Percentiles rank a stretch among this genome's conserved stretches.
These are phyloP conservation scores for Phyllotreta cruciferae DNA, from an alignment of 2,888 invertebrate species.

Conservation along the genomic window DNA sequence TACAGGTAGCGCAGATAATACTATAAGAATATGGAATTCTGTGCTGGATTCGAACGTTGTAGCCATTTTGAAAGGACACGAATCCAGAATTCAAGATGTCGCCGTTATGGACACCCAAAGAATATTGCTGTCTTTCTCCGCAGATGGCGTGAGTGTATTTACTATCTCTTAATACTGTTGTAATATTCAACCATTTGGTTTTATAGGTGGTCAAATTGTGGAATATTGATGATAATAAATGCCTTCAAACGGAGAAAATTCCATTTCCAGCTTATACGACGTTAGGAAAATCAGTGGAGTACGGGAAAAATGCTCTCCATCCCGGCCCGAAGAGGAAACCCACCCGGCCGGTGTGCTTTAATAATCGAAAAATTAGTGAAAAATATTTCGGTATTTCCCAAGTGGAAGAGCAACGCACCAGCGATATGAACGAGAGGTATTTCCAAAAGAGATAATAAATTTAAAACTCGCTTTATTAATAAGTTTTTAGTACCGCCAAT, in stretches of 20 bases:
- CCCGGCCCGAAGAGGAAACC: conserved; percentile 61
- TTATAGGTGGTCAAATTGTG: conserved; percentile 66
- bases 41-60: conserved; percentile 58
- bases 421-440: conserved; percentile 16
- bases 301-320: conserved; percentile 65
- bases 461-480: background rate
- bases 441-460: background rate
- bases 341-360: too few species aligned
- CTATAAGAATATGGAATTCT: conserved; percentile 67
- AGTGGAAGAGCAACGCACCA: conserved; percentile 33
- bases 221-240: conserved; percentile 66
- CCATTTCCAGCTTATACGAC: conserved; percentile 66
- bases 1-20: conserved; percentile 66
- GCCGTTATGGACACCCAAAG: conserved; percentile 62
- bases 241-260: conserved; percentile 65
- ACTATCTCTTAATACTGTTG: background rate
- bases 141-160: conserved; percentile 63
- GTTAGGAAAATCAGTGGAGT: conserved; percentile 66
- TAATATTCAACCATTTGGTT: background rate
- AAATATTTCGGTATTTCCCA: conserved; percentile 40
- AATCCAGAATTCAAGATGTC: conserved; percentile 63
- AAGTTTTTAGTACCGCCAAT: conserved; percentile 32
- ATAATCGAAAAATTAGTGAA: background rate
- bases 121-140: conserved; percentile 64
- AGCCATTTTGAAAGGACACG: conserved; percentile 55